Evolutionary conservation across 2,888 invertebrate species (phyloP).

Genomic region (Tipula lateralis): DNA sequence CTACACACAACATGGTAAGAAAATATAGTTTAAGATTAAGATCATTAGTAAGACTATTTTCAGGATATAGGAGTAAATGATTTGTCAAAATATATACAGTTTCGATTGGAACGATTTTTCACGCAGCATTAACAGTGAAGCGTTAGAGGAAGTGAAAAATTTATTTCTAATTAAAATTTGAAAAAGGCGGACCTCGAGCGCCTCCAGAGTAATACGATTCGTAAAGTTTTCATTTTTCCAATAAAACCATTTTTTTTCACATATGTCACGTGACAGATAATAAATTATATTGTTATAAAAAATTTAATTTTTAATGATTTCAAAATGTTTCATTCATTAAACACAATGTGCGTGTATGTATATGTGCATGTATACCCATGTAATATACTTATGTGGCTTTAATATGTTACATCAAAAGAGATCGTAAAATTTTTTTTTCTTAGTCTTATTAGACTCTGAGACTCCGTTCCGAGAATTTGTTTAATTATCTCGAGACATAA

Average conservation of each 20-base stretch:
- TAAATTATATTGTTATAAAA: slow-evolving; percentile 26
- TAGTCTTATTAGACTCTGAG: background rate
- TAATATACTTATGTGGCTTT: background rate
- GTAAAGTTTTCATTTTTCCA: background rate
- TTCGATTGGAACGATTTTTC: background rate
- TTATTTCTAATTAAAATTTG: slow-evolving; percentile 9
- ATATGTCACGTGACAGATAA: slow-evolving; percentile 28
- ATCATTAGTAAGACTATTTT: slow-evolving; percentile 26
- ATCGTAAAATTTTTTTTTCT: background rate
- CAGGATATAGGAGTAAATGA: slow-evolving; percentile 25
- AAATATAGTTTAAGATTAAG: background rate
- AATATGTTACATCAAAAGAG: slow-evolving; percentile 4
- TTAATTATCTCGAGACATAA: slow-evolving; percentile 11
- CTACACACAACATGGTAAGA: background rate
- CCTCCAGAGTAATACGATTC: background rate
- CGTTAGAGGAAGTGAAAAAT: slow-evolving; percentile 27
- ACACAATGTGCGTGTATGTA: background rate
- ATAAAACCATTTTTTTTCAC: background rate
- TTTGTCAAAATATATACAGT: slow-evolving; percentile 20
- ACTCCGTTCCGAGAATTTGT: background rate
- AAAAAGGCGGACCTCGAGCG: background rate
- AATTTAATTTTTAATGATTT: slow-evolving; percentile 27
- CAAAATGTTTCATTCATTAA: background rate
- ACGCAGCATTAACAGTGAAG: background rate
- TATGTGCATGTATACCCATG: background rate